phyloP scores from a whole-genome alignment of 2,113 vertebrate species.

The Saccopteryx leptura region DNA sequence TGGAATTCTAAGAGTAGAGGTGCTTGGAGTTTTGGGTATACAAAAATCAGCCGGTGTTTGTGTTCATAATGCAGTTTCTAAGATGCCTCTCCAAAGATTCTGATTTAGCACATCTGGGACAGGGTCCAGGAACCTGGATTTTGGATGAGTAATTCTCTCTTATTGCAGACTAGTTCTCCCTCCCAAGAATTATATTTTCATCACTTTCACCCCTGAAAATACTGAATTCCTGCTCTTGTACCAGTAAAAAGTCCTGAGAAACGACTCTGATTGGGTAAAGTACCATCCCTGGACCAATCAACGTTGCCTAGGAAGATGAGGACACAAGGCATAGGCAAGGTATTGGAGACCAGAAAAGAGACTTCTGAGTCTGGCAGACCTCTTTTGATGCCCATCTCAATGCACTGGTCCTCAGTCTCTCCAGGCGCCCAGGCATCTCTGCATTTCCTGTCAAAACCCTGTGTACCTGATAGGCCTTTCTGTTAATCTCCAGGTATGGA shows the following conservation, averaged over 20 bases:
- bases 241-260: neutral
- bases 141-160: constrained; percentile 15
- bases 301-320: neutral
- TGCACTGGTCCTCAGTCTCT: neutral
- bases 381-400: neutral
- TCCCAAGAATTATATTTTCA: neutral
- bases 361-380: neutral
- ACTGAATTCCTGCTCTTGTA: neutral
- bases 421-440: neutral
- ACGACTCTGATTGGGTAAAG: neutral
- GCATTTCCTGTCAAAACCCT: neutral
- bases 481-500: neutral
- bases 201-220: neutral
- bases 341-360: neutral
- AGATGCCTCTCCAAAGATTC: neutral
- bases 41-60: neutral
- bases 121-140: neutral
- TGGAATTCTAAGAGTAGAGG: neutral
- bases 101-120: neutral
- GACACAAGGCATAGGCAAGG: neutral
- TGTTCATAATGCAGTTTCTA: neutral
- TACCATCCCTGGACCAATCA: neutral
- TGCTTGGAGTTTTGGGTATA: neutral
- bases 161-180: neutral
- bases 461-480: neutral